Percentiles rank a stretch among this genome's conserved stretches.
Evolutionary conservation across 2,888 invertebrate species (phyloP).

Genomic region (Boloria selene): DNA sequence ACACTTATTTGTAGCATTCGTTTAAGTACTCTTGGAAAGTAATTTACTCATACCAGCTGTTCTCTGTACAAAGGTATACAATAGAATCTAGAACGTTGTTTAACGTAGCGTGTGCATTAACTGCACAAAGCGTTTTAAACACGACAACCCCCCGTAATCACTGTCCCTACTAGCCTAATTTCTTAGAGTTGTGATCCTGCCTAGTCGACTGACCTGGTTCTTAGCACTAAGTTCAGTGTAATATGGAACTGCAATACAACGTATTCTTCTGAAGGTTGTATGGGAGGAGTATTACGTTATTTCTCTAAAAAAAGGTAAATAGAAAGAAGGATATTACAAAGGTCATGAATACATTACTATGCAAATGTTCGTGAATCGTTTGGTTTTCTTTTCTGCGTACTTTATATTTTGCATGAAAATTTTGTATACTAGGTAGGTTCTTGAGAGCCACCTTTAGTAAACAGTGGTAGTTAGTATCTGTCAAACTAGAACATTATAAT

Average conservation of each 20-base stretch:
- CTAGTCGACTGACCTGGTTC: slow-evolving; percentile 43
- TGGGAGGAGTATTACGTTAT: not conserved
- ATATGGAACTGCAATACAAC: slow-evolving; percentile 25
- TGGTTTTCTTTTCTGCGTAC: too few relatives aligned
- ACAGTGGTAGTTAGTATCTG: too few relatives aligned
- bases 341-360: too few relatives aligned
- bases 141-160: slow-evolving; percentile 31
- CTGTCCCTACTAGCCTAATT: slow-evolving; percentile 46
- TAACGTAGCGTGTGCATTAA: slow-evolving; percentile 63
- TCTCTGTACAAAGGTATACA: slow-evolving; percentile 29
- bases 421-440: too few relatives aligned
- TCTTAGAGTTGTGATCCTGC: slow-evolving; percentile 33
- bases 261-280: not conserved
- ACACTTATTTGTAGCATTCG: not conserved
- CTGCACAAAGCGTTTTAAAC: slow-evolving; percentile 64
- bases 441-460: too few relatives aligned
- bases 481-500: too few relatives aligned
- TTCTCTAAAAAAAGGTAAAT: not conserved
- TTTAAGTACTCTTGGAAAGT: not conserved
- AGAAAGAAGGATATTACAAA: too few relatives aligned
- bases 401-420: too few relatives aligned
- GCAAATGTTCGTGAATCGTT: too few relatives aligned
- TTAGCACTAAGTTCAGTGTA: slow-evolving; percentile 19
- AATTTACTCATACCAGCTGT: slow-evolving; percentile 22
- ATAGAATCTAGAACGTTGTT: slow-evolving; percentile 47